These are phyloP conservation scores for Zele albiditarsus DNA, from an alignment of 2,888 invertebrate species.

Conservation along the genomic window DNA sequence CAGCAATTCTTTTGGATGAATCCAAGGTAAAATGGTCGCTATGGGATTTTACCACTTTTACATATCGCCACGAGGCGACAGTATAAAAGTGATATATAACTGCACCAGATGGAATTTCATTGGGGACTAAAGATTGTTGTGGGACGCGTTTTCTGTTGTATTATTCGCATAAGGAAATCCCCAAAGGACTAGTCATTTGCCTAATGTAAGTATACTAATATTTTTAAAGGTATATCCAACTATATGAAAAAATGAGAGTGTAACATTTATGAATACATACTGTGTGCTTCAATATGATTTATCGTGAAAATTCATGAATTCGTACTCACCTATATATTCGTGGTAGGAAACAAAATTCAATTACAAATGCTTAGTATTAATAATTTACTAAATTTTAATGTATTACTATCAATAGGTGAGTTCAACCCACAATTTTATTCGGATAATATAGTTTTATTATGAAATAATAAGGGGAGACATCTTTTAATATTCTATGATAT, in stretches of 20 bases:
- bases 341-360: no score
- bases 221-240: slow-evolving; percentile 7
- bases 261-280: background rate
- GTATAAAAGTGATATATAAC: slow-evolving; percentile 41
- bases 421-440: no score
- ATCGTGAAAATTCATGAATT: no score
- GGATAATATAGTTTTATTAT: no score
- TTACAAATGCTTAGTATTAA: no score
- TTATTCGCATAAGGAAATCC: slow-evolving; percentile 43
- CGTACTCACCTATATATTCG: no score
- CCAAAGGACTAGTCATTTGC: slow-evolving; percentile 49
- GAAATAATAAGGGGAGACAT: no score
- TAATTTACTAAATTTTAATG: no score
- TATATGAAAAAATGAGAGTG: background rate
- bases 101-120: slow-evolving; percentile 49
- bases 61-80: slow-evolving; percentile 52
- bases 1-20: slow-evolving; percentile 3
- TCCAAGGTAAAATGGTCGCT: slow-evolving; percentile 48
- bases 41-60: slow-evolving; percentile 56
- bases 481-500: no score
- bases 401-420: no score
- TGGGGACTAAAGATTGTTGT: slow-evolving; percentile 51
- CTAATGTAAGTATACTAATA: slow-evolving; percentile 50
- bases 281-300: no score
- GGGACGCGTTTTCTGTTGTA: slow-evolving; percentile 47